Evolutionary conservation across 2,113 vertebrate genomes (phyloP), one percentile per base, ranked within the genome.

Genomic region (Muntiacus reevesi): DNA sequence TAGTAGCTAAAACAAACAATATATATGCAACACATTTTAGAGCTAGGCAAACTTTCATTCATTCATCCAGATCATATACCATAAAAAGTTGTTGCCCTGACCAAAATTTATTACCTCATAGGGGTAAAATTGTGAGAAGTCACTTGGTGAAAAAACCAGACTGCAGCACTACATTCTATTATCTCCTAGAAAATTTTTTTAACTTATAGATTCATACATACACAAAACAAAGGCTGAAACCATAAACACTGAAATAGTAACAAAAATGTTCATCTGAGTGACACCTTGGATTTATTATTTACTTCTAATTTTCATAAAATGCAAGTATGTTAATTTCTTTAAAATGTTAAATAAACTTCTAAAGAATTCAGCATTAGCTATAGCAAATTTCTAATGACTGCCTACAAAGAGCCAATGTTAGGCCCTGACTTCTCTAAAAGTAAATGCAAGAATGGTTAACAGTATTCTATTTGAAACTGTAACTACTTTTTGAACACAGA

Each of bases 221-320:
- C 12, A 97, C 47, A 57, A 91, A 91, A 95, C 67, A 57, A 94
- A 88, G 33, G 57, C 82, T 93, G 40, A 93, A 92, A 76, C 45
- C 62, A 78, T 60, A 95, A 93, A 76, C 28, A 89, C 27, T 62
- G 87, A 95, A 86, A 81, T 47, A 40, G 28, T 79, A 81, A 94
- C 62, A 92, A 88, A 93, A 93, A 40, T 55, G 30, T 62, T 81
- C 54, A 52, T 76, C 50, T 81, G 74, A 89, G 21, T 74, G 4
- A 33, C 28, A 33, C 60, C 64, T 94, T 81, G 1, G 36, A 55
- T 40, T 85, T 78, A 40, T 40, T 21, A 85, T 55, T 62, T 57
- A 54, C 6, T 60, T 81, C n/a, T 82, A 76, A 54, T 86, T 93
- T 96, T 94, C 82, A 25, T 40, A 91, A 91, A 91, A 95, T 78